Evolutionary conservation across 2,888 invertebrate species (phyloP), one percentile per base, ranked within the genome.

Genomic region (Pollenia griseotomentosa): DNA sequence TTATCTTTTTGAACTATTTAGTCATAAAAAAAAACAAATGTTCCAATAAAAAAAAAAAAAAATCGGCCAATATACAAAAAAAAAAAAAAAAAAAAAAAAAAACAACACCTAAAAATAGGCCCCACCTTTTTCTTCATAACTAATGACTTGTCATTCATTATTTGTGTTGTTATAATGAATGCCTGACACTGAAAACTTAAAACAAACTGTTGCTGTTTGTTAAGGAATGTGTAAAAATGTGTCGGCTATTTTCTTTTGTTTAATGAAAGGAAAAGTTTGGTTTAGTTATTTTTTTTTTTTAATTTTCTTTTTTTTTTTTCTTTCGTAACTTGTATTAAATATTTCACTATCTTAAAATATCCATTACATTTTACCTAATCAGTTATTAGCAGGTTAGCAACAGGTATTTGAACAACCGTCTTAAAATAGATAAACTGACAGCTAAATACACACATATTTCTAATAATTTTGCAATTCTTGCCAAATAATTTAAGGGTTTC

Each of bases 141-240:
- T 57, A 57, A 57, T 19, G 57, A 23, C 23, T 11, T 10, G 16
- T 11, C 57, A 57, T 57, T 23, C 57, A 57, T 57, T 57, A 57
- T 19, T 46, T 68, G 5, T 51, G 2, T 51, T 3, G 33, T 48
- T 16, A 10, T 33, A 33, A 33, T 0, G 1, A 46, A 44, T 44
- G 11, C 16, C 14, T n/a, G 33, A 48, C n/a, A 66, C 33, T 33
- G 55, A 2, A 55, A 55, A 4, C 16, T 0, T 3, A 3, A 42
- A n/a, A 61, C 33, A 48, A 74, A 61, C 74, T 61, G 59, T 61
- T 74, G 48, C 59, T 74, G 68, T 10, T 48, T 7, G 1, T 48
- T 46, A 48, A 74, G 11, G n/a, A 73, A 73, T 33, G 33, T 57
- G 23, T 57, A 9, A 57, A 44, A 57, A 44, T 33, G 33, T 33